phyloP scores from a whole-genome alignment of 2,113 vertebrate genomes.

The Tachysurus vachellii region DNA sequence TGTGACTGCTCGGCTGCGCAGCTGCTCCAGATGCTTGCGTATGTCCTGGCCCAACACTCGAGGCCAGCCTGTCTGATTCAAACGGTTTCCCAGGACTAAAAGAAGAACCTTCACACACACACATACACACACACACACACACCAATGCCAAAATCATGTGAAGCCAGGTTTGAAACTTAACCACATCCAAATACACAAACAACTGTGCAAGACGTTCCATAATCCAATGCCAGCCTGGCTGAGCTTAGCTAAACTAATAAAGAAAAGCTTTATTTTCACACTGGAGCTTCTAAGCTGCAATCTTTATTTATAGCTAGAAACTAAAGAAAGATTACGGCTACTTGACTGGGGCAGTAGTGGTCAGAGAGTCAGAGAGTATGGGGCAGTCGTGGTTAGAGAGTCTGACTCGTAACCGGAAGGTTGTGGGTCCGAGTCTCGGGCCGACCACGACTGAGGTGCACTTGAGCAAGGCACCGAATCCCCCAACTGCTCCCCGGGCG shows the following conservation, averaged over 20 bases:
- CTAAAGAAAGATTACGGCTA: not conserved
- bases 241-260: not conserved
- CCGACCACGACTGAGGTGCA: too few species aligned
- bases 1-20: conserved; percentile 64
- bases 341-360: too few species aligned
- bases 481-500: too few species aligned
- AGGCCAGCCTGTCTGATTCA: conserved; percentile 70
- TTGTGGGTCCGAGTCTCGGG: too few species aligned
- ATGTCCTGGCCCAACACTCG: conserved; percentile 67
- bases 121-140: conserved; percentile 23
- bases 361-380: too few species aligned
- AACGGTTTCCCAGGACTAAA: conserved; percentile 57
- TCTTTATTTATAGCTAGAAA: not conserved
- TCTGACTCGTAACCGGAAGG: too few species aligned
- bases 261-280: not conserved
- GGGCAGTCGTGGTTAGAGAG: too few species aligned
- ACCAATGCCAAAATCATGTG: not conserved
- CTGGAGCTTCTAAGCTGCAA: not conserved
- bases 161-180: not conserved
- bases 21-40: conserved; percentile 65
- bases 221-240: not conserved
- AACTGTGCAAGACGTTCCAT: not conserved
- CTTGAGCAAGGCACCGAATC: too few species aligned
- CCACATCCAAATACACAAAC: not conserved
- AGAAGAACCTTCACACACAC: conserved; percentile 38